A percentile compares a stretch with the other conserved stretches of the same genome.
These are phyloP conservation scores for Ictalurus furcatus DNA, from an alignment of 2,113 vertebrate genomes.

Conservation along the genomic window DNA sequence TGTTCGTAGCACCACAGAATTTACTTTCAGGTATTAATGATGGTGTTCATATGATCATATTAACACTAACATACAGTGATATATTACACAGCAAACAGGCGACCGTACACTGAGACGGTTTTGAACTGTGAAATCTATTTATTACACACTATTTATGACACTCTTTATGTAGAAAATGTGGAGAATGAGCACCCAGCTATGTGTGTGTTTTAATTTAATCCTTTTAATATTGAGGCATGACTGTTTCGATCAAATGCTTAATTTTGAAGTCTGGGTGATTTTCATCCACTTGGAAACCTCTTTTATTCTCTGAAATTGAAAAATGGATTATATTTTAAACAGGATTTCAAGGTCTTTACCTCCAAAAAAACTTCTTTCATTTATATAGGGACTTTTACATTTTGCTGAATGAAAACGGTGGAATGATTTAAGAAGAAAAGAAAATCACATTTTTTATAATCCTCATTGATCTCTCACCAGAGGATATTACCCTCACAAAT, in stretches of 20 bases:
- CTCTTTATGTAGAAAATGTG: not conserved
- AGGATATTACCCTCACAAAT: constrained; percentile 29
- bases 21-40: not conserved
- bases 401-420: not conserved
- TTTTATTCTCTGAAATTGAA: not conserved
- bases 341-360: not conserved
- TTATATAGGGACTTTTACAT: not conserved
- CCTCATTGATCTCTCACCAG: constrained; percentile 1
- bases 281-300: not conserved
- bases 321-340: not conserved
- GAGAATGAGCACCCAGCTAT: not conserved
- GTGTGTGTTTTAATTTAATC: not conserved
- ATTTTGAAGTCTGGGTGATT: not conserved
- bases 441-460: not conserved
- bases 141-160: not conserved
- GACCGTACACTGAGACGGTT: no score
- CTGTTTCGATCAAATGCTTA: not conserved
- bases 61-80: not conserved
- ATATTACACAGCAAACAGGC: not conserved
- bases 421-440: not conserved
- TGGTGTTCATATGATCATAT: not conserved
- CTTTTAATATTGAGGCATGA: not conserved
- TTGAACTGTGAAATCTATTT: not conserved
- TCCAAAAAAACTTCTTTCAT: no score
- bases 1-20: not conserved